phyloP scores from a whole-genome alignment of 2,888 invertebrate species.

The Coelopa pilipes region DNA sequence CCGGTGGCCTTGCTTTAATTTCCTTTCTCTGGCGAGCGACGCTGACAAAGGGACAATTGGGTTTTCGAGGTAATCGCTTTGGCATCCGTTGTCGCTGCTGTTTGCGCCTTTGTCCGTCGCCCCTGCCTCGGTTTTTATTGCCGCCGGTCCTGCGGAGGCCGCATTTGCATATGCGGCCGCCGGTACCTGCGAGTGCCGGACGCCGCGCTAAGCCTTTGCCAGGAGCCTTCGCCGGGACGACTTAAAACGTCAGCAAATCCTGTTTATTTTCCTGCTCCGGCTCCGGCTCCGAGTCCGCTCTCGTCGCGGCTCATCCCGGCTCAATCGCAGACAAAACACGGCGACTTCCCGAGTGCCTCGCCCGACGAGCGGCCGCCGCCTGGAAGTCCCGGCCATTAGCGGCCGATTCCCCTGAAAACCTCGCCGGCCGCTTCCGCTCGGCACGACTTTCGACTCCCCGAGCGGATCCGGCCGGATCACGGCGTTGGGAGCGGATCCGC shows the following conservation, averaged over 20 bases:
- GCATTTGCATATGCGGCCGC: not conserved
- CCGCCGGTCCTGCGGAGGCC: not conserved
- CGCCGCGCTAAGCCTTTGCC: not conserved
- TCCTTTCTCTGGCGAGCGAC: not conserved
- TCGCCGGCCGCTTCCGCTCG: too few relatives aligned
- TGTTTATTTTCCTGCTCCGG: not conserved
- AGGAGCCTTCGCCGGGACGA: not conserved
- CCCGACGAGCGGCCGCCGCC: too few relatives aligned
- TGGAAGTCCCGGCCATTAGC: too few relatives aligned
- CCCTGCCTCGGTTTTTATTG: not conserved
- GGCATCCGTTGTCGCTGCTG: not conserved
- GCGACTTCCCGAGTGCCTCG: too few relatives aligned
- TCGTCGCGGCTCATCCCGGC: too few relatives aligned
- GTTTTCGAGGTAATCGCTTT: conserved; percentile 12
- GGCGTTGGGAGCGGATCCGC: too few relatives aligned
- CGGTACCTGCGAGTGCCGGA: not conserved
- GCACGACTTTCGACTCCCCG: too few relatives aligned
- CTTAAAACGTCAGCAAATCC: conserved; percentile 10
- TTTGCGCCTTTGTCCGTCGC: not conserved
- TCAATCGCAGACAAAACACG: too few relatives aligned
- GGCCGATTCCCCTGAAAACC: too few relatives aligned
- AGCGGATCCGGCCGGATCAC: not conserved
- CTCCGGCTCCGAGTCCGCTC: too few relatives aligned
- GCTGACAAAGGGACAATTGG: conserved; percentile 6
- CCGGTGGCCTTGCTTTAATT: conserved; percentile 9